Conservation (phyloP, 2,888 invertebrate genomes). For the Acleris laterana region DNA sequence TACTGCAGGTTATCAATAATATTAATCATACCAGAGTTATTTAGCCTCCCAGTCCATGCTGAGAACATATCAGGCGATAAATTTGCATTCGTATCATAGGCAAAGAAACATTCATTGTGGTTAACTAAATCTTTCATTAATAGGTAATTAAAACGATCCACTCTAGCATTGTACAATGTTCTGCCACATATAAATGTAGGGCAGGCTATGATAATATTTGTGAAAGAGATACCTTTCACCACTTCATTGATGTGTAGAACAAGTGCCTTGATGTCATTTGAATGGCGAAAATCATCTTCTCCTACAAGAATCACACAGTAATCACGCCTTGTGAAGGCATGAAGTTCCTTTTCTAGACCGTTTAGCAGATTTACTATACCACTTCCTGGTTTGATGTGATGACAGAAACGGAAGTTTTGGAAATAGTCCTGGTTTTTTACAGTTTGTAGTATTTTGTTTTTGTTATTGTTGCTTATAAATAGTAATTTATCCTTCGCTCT, state of each 20-base stretch:
- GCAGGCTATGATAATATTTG: slow-evolving; percentile 3
- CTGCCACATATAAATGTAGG: slow-evolving; percentile 10
- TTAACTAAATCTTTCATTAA: slow-evolving; percentile 1
- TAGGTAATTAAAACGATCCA: slow-evolving; percentile 1
- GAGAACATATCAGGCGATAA: slow-evolving; percentile 8
- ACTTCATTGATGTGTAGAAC: neutral
- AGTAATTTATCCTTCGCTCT: slow-evolving; percentile 3
- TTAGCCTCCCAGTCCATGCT: neutral
- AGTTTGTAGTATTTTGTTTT: slow-evolving; percentile 2
- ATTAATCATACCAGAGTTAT: slow-evolving; percentile 8
- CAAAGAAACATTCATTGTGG: slow-evolving; percentile 9
- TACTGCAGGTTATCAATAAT: slow-evolving; percentile 6
- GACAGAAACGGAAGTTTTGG: slow-evolving; percentile 3
- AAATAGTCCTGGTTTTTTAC: neutral
- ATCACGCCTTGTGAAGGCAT: neutral
- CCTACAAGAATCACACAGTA: slow-evolving; percentile 11
- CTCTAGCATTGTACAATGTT: slow-evolving; percentile 13
- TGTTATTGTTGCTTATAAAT: slow-evolving; percentile 17
- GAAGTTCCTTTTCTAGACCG: neutral
- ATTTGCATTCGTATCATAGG: slow-evolving; percentile 7
- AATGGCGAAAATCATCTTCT: slow-evolving; percentile 2
- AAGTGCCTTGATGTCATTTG: neutral
- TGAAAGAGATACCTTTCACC: neutral
- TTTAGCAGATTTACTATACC: slow-evolving; percentile 5
- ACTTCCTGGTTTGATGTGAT: slow-evolving; percentile 2